These are phyloP conservation scores for Antechinus stuartii DNA, from an alignment of 2,113 vertebrate species.

Conservation along the genomic window DNA sequence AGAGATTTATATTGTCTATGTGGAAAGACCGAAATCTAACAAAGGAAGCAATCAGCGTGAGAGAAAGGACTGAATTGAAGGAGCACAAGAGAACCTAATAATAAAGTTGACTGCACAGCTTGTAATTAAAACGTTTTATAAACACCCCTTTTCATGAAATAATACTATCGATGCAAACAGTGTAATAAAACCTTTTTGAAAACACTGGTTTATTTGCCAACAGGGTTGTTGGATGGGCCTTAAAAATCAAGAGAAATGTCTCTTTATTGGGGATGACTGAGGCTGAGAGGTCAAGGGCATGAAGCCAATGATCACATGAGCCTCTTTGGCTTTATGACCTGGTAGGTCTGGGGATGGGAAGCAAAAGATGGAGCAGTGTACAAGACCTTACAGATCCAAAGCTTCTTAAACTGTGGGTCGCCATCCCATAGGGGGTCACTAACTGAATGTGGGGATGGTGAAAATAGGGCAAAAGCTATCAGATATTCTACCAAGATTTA, in stretches of 20 bases:
- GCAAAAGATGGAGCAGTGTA: not conserved
- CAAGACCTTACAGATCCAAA: not conserved
- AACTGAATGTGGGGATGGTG: too few species aligned
- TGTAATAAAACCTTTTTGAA: conserved; percentile 1
- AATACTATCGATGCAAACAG: conserved; percentile 15
- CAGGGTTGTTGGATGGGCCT: not conserved
- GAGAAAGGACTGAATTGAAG: conserved; percentile 8
- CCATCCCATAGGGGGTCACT: too few species aligned
- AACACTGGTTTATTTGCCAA: conserved; percentile 31
- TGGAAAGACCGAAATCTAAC: conserved; percentile 37
- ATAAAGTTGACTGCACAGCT: conserved; percentile 19
- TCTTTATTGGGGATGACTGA: not conserved
- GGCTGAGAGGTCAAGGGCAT: not conserved
- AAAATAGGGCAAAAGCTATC: too few species aligned
- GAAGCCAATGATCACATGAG: not conserved
- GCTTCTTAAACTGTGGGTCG: too few species aligned
- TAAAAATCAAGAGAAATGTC: conserved; percentile 6
- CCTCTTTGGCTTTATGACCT: not conserved
- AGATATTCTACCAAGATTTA: too few species aligned
- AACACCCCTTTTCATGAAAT: conserved; percentile 40
- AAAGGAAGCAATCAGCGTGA: conserved; percentile 26
- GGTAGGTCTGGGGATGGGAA: not conserved
- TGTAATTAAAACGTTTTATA: conserved; percentile 49
- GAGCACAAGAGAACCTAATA: conserved; percentile 29
- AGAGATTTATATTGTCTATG: conserved; percentile 23